Evolutionary conservation across 2,888 invertebrate species (phyloP).

Genomic region (Andricus curvator): DNA sequence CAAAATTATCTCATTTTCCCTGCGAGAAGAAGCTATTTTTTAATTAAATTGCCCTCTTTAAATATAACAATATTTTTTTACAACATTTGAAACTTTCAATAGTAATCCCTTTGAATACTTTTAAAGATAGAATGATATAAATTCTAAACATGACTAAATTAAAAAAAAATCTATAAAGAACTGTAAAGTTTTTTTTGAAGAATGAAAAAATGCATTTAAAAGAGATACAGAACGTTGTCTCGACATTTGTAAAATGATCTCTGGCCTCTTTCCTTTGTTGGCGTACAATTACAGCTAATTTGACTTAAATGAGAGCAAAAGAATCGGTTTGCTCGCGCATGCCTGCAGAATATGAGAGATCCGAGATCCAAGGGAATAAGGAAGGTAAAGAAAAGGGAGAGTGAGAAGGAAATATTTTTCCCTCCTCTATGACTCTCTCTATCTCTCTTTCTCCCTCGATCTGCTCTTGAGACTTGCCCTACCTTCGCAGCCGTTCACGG

Average conservation of each 20-base stretch:
- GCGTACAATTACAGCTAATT: constrained; percentile 66
- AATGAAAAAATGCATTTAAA: neutral
- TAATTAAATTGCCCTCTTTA: no score
- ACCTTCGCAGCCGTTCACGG: constrained; percentile 41
- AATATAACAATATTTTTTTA: no score
- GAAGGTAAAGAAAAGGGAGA: constrained; percentile 47
- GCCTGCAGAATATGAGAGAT: constrained; percentile 48
- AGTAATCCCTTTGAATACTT: no score
- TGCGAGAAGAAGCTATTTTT: no score
- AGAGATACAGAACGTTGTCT: neutral
- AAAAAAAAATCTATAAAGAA: neutral
- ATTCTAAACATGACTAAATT: no score
- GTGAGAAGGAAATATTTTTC: constrained; percentile 51
- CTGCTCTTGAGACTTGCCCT: constrained; percentile 29
- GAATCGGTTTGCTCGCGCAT: constrained; percentile 58
- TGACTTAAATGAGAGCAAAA: constrained; percentile 63
- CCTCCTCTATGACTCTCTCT: neutral
- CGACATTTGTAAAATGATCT: constrained; percentile 42
- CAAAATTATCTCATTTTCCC: no score
- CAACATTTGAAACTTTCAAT: no score
- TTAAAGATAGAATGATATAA: no score
- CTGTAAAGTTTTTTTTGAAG: neutral
- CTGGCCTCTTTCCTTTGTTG: constrained; percentile 55
- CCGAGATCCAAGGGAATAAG: constrained; percentile 39
- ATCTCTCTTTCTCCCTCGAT: constrained; percentile 9